These are phyloP conservation scores for Prionace glauca DNA, from an alignment of 2,797 vertebrate species.

Conservation along the genomic window DNA sequence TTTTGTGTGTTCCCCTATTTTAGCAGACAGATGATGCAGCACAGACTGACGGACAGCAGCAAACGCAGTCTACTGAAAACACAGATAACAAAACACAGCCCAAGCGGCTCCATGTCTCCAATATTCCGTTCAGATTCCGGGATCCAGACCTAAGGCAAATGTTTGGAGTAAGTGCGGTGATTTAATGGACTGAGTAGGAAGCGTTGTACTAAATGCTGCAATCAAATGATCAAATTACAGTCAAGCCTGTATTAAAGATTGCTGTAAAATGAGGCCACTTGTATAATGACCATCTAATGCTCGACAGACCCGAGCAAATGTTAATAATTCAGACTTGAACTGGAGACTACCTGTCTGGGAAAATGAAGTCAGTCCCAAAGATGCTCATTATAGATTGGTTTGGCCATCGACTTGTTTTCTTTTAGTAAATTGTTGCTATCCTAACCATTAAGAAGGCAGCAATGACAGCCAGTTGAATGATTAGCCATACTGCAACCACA, in stretches of 20 bases:
- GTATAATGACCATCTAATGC: neutral
- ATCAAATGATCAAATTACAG: slow-evolving; percentile 32
- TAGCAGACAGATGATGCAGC: slow-evolving; percentile 91
- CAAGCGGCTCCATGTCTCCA: slow-evolving; percentile 91
- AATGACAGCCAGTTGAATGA: neutral
- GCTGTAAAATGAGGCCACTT: neutral
- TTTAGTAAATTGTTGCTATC: neutral
- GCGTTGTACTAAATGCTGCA: neutral
- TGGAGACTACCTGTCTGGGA: slow-evolving; percentile 32
- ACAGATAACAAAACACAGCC: slow-evolving; percentile 90
- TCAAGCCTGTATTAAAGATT: slow-evolving; percentile 21
- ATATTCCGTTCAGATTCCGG: slow-evolving; percentile 95
- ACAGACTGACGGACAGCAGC: slow-evolving; percentile 79
- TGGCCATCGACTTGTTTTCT: neutral
- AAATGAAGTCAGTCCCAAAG: neutral
- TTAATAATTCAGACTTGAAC: slow-evolving; percentile 33
- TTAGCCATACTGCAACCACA: neutral
- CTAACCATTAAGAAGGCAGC: neutral
- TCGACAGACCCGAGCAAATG: neutral
- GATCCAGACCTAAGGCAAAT: slow-evolving; percentile 96
- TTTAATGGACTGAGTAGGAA: neutral
- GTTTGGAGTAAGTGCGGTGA: slow-evolving; percentile 79
- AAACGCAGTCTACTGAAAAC: slow-evolving; percentile 82
- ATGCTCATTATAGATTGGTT: neutral
- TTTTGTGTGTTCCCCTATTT: slow-evolving; percentile 31